These are phyloP conservation scores for Potamilus streckersoni DNA, from an alignment of 1,140 invertebrate genomes.

Conservation along the genomic window DNA sequence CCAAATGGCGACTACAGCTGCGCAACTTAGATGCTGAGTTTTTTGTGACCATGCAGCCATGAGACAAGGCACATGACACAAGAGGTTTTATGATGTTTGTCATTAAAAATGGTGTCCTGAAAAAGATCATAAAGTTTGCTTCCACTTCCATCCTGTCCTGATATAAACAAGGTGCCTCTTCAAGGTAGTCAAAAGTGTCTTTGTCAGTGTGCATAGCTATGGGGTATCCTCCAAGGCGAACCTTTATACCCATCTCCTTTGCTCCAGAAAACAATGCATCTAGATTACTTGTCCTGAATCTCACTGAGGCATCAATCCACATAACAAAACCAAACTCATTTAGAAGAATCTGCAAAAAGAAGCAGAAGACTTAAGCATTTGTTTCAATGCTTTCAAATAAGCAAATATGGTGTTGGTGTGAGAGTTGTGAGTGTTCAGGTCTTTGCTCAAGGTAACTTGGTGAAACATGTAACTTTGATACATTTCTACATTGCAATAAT, in stretches of 20 bases:
- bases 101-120: conserved; percentile 15
- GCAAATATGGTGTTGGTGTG: too few relatives aligned
- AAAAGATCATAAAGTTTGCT: conserved; percentile 26
- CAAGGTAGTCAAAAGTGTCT: conserved; percentile 17
- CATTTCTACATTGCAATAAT: too few relatives aligned
- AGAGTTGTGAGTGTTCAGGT: too few relatives aligned
- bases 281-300: conserved; percentile 23
- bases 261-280: conserved; percentile 8
- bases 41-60: conserved; percentile 20
- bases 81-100: conserved; percentile 22
- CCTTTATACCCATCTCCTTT: conserved; percentile 11
- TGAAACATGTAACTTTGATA: too few relatives aligned
- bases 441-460: too few relatives aligned
- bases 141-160: conserved; percentile 17
- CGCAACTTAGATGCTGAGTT: background rate
- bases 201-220: conserved; percentile 18
- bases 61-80: conserved; percentile 26
- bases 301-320: conserved; percentile 28
- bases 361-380: too few relatives aligned
- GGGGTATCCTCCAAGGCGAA: conserved; percentile 1
- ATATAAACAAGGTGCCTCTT: conserved; percentile 17
- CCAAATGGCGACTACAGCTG: conserved; percentile 3
- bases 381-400: too few relatives aligned
- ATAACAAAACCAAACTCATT: conserved; percentile 25
- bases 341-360: conserved; percentile 8